phyloP scores from a whole-genome alignment of 2,888 invertebrate genomes.

The Anthrax anthrax region DNA sequence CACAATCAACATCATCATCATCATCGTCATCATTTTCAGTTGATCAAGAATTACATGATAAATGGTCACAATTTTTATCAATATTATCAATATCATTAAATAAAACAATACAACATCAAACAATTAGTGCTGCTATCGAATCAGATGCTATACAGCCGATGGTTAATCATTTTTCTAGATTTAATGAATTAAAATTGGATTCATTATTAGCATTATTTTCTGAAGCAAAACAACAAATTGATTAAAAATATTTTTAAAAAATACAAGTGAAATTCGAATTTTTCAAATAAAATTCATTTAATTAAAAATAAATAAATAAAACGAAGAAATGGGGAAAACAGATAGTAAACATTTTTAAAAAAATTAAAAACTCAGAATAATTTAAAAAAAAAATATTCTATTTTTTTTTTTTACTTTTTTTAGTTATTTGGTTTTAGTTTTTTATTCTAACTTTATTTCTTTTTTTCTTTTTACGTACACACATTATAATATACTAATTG shows the following conservation, averaged over 20 bases:
- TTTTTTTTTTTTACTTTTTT: no score
- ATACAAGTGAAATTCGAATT: no score
- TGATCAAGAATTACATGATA: slow-evolving; percentile 18
- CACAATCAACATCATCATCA: no score
- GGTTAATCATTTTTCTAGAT: slow-evolving; percentile 32
- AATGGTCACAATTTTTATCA: slow-evolving; percentile 29
- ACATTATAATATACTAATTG: no score
- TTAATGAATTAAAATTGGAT: slow-evolving; percentile 30
- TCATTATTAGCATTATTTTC: slow-evolving; percentile 30
- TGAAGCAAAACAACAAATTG: slow-evolving; percentile 1
- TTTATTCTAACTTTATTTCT: no score
- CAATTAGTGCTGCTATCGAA: slow-evolving; percentile 32
- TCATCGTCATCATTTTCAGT: no score
- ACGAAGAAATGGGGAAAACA: not conserved
- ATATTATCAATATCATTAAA: slow-evolving; percentile 28
- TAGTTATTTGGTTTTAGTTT: no score
- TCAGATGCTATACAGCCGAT: slow-evolving; percentile 31
- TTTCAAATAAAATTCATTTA: not conserved
- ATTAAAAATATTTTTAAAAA: not conserved
- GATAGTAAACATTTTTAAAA: no score
- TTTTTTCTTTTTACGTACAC: no score
- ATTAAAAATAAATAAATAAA: not conserved
- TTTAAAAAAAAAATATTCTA: no score
- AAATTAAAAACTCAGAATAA: no score
- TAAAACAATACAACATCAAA: slow-evolving; percentile 30